These are phyloP conservation scores for Punctoribates punctum DNA, from an alignment of 2,888 invertebrate species.

Conservation along the genomic window DNA sequence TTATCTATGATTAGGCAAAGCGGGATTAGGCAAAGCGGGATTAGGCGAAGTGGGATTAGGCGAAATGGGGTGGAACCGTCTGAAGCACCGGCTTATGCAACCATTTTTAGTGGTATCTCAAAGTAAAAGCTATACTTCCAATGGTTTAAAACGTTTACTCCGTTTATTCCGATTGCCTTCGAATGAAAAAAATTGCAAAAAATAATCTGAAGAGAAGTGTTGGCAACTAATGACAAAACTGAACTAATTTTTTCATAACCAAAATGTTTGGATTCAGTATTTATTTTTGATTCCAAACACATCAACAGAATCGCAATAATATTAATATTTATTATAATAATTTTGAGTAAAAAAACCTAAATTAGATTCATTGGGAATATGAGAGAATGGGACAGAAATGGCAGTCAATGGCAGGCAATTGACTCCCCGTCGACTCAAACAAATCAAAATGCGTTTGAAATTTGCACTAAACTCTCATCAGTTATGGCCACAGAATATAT, in stretches of 20 bases:
- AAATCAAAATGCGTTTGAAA: not conserved
- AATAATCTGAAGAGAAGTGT: not conserved
- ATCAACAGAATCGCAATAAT: conserved; percentile 10
- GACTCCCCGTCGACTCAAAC: conserved; percentile 25
- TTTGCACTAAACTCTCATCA: not conserved
- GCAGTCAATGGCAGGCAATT: conserved; percentile 38
- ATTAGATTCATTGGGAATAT: conserved; percentile 31
- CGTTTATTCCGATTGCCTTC: not conserved
- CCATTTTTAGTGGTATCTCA: not conserved
- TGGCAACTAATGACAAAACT: not conserved
- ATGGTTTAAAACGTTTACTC: not conserved
- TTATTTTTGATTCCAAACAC: not conserved
- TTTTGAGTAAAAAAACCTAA: not conserved
- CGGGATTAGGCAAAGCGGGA: too few species aligned
- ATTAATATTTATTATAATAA: conserved; percentile 30
- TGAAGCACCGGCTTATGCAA: not conserved
- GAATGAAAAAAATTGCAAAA: conserved; percentile 9
- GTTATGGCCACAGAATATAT: conserved; percentile 11
- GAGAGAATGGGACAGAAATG: conserved; percentile 23
- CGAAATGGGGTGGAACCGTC: too few species aligned
- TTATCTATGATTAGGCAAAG: too few species aligned
- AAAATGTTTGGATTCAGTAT: not conserved
- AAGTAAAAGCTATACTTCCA: not conserved
- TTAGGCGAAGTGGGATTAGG: too few species aligned
- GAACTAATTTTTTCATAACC: not conserved